Evolutionary conservation across 1,140 invertebrate genomes (phyloP).

Genomic region (Hyposmocoma kahamanoa): DNA sequence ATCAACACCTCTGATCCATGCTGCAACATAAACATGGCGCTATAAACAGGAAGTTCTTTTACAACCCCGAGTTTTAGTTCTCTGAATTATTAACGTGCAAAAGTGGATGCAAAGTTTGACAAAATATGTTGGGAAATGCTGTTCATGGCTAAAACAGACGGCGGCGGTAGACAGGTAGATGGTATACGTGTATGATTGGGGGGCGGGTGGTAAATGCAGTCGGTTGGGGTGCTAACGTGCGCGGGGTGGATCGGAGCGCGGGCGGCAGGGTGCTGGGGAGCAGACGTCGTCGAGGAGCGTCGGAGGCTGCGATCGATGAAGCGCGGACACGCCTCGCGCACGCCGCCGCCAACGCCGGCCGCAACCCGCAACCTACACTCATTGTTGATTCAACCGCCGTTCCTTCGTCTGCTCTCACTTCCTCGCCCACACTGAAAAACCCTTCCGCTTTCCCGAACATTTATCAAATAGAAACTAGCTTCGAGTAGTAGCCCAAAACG

Average conservation of each 20-base stretch:
- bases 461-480: neutral
- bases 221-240: conserved; percentile 66
- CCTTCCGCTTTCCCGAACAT: neutral
- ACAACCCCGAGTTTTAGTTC: conserved; percentile 5
- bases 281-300: conserved; percentile 46
- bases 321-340: conserved; percentile 71
- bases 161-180: conserved; percentile 45
- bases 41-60: conserved; percentile 14
- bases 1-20: conserved; percentile 46
- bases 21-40: conserved; percentile 22
- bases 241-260: no score
- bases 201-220: conserved; percentile 67
- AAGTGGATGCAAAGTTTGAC: conserved; percentile 16
- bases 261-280: conserved; percentile 18
- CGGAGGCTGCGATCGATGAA: conserved; percentile 71
- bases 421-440: neutral
- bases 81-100: conserved; percentile 13
- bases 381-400: conserved; percentile 46
- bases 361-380: conserved; percentile 34
- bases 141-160: conserved; percentile 32
- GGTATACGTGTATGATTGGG: conserved; percentile 28
- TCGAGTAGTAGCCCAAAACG: conserved; percentile 2
- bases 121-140: conserved; percentile 20
- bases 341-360: conserved; percentile 31
- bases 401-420: conserved; percentile 1